Evolutionary conservation across 2,888 invertebrate species (phyloP), one percentile per base, ranked within the genome.

Genomic region (Prosopocoilus inquinatus): DNA sequence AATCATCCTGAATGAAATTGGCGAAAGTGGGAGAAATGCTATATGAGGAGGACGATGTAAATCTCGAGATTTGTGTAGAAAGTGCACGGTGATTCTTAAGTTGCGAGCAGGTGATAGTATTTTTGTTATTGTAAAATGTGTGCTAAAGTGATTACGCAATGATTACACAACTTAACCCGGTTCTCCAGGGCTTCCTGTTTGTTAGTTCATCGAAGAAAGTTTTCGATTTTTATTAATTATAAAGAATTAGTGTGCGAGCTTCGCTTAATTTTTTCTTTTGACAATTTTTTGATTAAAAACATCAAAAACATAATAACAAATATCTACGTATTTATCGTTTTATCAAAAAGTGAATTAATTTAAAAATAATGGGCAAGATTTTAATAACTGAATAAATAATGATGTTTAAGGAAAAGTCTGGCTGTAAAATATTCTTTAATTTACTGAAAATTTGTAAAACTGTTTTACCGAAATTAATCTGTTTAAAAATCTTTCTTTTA

Each of bases 1-100:
- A 28, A 28, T 28, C 20, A 28, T 28, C 20, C 20, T 28, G 20
- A 28, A 28, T 28, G 20, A 28, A 28, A 28, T 28, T 28, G 20
- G 20, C 20, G 20, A 28, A 28, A 28, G 64, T 63, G 64, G 64
- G 63, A 56, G 61, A 60, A 54, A 55, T 50, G 43, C 49, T 64
- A 64, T 64, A 64, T 60, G 58, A 64, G 43, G 44, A 57, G 52
- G 53, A 47, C 53, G 39, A 55, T 46, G 47, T 44, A 55, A 48
- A 53, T 50, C 38, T 36, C 39, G 47, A 39, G 45, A 39, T 38
- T 50, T 38, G 39, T 55, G 33, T 38, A 50, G 34, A 45, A 12
- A 43, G 43, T 38, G 16, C 34, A 39, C 48, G 51, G 46, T 36
- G 45, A 57, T 57, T 47, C 47, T 55, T 47, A 46, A 20, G 50